Base-by-base conservation (phyloP, 2,797 vertebrate genomes). In the Adelosebastes latens region DNA sequence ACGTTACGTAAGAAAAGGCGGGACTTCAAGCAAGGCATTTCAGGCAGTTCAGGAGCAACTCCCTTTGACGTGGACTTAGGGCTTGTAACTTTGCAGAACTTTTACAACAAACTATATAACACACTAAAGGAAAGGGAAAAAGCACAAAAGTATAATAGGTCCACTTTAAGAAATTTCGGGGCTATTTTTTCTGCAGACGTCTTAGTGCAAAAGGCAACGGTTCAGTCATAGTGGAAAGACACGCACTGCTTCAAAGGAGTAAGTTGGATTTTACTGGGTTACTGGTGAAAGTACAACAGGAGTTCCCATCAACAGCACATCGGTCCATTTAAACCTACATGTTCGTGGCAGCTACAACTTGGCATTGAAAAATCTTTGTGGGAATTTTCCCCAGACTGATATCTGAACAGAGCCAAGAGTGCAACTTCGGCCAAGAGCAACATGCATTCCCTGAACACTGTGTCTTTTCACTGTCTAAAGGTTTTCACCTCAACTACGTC, bases 351-450 rank as follows among this genome's bases (percentile, higher is more conserved):
- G 69, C 46, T 29, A 58, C 64, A 65, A 72, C 66, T 80, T 89
- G 83, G 81, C 79, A 82, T 53, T 16, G 14, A 68, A 66, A 46
- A 13, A 16, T 49, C 27, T 84, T 82, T 74, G 73, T 73, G 78
- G 75, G 75, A 86, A 80, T 75, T 81, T 81, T 72, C 68, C 78
- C n/a, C 46, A 68, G 72, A 75, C 20, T 69, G 29, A 66, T 78
- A 83, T 80, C 60, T 76, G 27, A 56, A 77, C 53, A 58, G 52
- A 70, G 66, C 55, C 62, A 71, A 31, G 52, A 59, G 36, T 14
- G 36, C n/a, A n/a, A 11, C 72, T 52, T 7, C 10, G 56, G 87
- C 85, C 84, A 89, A 90, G 56, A 89, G 61, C 68, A 80, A 81
- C 66, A 87, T 39, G 49, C 65, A 69, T 18, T 49, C 63, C 39